These are phyloP conservation scores for Dynastes grantii DNA, from an alignment of 2,888 invertebrate species.

Conservation along the genomic window DNA sequence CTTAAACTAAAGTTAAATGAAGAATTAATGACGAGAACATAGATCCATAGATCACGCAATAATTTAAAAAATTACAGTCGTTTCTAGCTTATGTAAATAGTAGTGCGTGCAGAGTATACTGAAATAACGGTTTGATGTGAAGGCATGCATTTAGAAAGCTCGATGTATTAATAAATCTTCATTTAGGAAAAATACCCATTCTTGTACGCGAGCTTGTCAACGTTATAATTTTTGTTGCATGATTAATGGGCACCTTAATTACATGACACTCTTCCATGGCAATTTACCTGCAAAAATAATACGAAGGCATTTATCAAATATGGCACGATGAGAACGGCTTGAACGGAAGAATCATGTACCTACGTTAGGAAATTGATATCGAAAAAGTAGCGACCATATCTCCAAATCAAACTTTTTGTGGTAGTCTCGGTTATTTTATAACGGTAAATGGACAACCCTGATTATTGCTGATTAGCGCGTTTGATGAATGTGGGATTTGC, in stretches of 20 bases:
- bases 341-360: neutral
- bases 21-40: too few species aligned
- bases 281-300: neutral
- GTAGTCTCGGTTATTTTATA: too few species aligned
- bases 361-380: neutral
- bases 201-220: conserved; percentile 22
- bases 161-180: conserved; percentile 21
- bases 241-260: conserved; percentile 32
- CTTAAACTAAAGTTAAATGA: too few species aligned
- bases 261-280: conserved; percentile 13
- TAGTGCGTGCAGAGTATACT: conserved; percentile 2
- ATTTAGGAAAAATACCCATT: conserved; percentile 6
- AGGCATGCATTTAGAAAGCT: conserved; percentile 23
- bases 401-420: neutral
- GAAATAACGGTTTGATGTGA: neutral
- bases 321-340: neutral
- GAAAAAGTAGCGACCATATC: neutral
- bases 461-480: too few species aligned
- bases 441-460: too few species aligned
- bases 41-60: too few species aligned
- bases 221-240: conserved; percentile 21
- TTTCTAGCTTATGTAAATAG: conserved; percentile 1
- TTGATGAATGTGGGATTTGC: too few species aligned
- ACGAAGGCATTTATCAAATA: conserved; percentile 15
- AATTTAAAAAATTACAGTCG: neutral